A percentile compares a stretch with the other conserved stretches of the same genome.
These are phyloP conservation scores for Cybosia mesomella DNA, from an alignment of 2,888 invertebrate species.

Conservation along the genomic window DNA sequence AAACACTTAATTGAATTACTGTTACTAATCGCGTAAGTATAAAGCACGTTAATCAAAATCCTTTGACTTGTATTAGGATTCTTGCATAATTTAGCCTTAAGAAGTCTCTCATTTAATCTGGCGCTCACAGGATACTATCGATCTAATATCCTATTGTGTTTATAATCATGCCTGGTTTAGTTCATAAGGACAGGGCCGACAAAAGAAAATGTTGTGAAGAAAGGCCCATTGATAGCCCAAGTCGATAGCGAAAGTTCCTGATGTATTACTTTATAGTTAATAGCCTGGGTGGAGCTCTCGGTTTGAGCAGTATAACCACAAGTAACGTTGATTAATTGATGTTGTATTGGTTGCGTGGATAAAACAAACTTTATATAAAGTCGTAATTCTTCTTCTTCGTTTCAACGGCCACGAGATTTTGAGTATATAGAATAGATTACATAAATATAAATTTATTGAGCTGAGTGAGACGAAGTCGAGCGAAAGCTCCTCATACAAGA, in stretches of 20 bases:
- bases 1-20: no score
- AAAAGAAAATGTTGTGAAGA: slow-evolving; percentile 4
- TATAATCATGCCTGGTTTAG: not conserved
- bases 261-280: slow-evolving; percentile 10
- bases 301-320: not conserved
- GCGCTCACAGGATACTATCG: not conserved
- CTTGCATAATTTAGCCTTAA: not conserved
- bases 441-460: no score
- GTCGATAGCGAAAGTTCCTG: slow-evolving; percentile 5
- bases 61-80: not conserved
- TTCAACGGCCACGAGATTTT: no score
- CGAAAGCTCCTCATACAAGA: no score
- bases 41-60: not conserved
- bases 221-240: not conserved
- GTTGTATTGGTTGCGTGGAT: not conserved
- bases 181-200: not conserved
- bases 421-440: no score
- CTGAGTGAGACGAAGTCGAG: no score
- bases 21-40: no score
- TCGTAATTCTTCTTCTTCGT: not conserved
- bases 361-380: not conserved
- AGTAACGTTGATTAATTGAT: slow-evolving; percentile 7
- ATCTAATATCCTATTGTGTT: not conserved
- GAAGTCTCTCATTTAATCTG: not conserved
- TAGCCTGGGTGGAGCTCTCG: not conserved